Conservation (phyloP, 2,797 vertebrate species). For the Microhierax caerulescens region DNA sequence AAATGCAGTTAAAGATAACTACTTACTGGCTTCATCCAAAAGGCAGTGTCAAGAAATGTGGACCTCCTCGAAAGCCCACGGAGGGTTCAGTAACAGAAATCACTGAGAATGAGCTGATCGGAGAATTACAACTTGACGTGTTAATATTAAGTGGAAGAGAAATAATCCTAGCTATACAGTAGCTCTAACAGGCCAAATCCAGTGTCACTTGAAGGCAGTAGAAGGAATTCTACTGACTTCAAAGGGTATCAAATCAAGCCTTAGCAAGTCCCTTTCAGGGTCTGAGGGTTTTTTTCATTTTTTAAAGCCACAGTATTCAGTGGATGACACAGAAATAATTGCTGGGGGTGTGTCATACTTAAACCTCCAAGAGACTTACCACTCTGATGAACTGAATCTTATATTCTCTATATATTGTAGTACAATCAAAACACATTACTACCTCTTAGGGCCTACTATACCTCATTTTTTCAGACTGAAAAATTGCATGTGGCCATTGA, state of each 20-base stretch:
- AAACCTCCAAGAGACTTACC: constrained; percentile 78
- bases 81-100: constrained; percentile 31
- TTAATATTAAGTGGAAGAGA: constrained; percentile 37
- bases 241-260: not conserved
- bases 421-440: constrained; percentile 96
- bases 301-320: constrained; percentile 73
- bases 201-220: constrained; percentile 10
- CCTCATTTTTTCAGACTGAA: constrained; percentile 92
- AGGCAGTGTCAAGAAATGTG: constrained; percentile 31
- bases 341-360: constrained; percentile 68
- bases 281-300: constrained; percentile 1
- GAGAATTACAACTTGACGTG: constrained; percentile 33
- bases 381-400: constrained; percentile 81
- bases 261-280: constrained; percentile 31
- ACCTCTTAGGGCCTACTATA: constrained; percentile 95
- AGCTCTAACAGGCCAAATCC: constrained; percentile 59
- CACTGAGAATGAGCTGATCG: constrained; percentile 42
- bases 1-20: constrained; percentile 58
- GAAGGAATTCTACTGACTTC: constrained; percentile 12
- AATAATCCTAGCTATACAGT: constrained; percentile 46
- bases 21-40: constrained; percentile 64
- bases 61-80: constrained; percentile 15
- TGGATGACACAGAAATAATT: constrained; percentile 69
- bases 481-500: constrained; percentile 86
- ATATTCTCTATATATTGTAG: constrained; percentile 84